These are phyloP conservation scores for Rhineura floridana DNA, from an alignment of 2,113 vertebrate species.

Conservation along the genomic window DNA sequence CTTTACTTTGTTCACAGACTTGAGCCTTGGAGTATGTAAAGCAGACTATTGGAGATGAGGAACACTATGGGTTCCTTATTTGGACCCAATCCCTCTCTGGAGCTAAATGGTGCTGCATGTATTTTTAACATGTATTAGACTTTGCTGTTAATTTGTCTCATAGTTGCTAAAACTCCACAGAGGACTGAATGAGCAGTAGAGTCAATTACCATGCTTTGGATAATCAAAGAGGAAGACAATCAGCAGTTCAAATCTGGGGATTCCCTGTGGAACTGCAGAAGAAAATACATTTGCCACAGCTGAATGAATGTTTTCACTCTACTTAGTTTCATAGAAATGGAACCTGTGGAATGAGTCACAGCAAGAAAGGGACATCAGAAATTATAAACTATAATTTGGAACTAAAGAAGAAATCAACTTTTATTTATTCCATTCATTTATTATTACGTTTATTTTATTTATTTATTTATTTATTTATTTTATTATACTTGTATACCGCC, in stretches of 20 bases:
- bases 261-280: neutral
- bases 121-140: neutral
- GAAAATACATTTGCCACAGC: neutral
- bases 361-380: neutral
- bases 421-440: too few relatives aligned
- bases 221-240: neutral
- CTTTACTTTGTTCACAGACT: neutral
- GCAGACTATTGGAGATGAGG: neutral
- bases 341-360: neutral
- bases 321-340: neutral
- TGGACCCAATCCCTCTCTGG: neutral
- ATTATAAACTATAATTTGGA: too few relatives aligned
- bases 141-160: too few relatives aligned
- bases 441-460: too few relatives aligned
- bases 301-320: neutral
- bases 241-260: too few relatives aligned
- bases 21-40: neutral
- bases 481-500: too few relatives aligned
- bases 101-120: neutral
- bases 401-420: too few relatives aligned
- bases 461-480: too few relatives aligned
- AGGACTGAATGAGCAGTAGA: neutral
- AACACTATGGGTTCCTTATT: neutral
- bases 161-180: neutral
- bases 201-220: neutral